A percentile compares a stretch with the other conserved stretches of the same genome.
Evolutionary conservation across 2,113 vertebrate species (phyloP).

Genomic region (Hemibagrus wyckioides): DNA sequence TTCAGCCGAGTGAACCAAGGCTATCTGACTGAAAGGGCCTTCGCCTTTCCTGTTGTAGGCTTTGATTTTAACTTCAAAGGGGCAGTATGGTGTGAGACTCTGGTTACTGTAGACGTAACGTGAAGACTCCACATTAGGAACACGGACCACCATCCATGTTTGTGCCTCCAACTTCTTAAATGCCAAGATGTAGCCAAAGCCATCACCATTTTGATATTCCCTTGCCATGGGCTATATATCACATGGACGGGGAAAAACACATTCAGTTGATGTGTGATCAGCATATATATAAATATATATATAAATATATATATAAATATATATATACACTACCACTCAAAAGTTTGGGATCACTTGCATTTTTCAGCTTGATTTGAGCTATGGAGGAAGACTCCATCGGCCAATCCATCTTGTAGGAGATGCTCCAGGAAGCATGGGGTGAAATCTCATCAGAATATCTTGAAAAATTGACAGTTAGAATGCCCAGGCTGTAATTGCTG

Average conservation of each 20-base stretch:
- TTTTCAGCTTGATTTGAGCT: no score
- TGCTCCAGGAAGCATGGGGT: no score
- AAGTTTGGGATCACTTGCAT: no score
- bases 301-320: background rate
- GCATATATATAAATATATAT: background rate
- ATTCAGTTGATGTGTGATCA: background rate
- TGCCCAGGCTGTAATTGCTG: no score
- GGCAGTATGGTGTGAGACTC: constrained; percentile 83
- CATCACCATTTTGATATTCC: constrained; percentile 94
- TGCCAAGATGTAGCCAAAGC: constrained; percentile 89
- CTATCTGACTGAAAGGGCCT: constrained; percentile 89
- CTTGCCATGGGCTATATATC: constrained; percentile 78
- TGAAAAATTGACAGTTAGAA: no score
- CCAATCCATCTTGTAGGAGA: no score
- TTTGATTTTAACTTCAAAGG: constrained; percentile 93
- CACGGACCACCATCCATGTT: constrained; percentile 74
- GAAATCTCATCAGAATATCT: no score
- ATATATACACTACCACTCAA: no score
- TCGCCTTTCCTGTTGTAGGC: constrained; percentile 89
- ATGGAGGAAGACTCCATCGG: no score
- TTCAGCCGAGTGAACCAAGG: constrained; percentile 88
- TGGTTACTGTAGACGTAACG: constrained; percentile 89
- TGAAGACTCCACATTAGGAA: constrained; percentile 83
- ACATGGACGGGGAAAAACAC: background rate
- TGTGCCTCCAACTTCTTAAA: constrained; percentile 80